These are phyloP conservation scores for Caenorhabditis sp. DNA, from an alignment of 2,888 invertebrate genomes.

Conservation along the genomic window DNA sequence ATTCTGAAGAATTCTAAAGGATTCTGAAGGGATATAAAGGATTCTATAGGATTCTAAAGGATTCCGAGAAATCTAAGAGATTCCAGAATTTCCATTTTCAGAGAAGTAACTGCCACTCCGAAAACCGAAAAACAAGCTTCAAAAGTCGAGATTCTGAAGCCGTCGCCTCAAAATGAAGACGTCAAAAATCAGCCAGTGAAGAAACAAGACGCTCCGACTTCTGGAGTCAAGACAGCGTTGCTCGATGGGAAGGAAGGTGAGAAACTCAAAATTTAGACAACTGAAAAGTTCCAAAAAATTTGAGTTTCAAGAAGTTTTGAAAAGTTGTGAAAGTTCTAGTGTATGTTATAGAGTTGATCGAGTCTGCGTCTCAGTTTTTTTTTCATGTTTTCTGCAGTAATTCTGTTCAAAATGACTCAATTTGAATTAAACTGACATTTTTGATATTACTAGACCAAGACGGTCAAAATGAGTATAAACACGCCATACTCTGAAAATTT, in stretches of 20 bases:
- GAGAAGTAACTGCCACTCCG: neutral
- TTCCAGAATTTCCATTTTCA: conserved; percentile 3
- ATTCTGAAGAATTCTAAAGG: too few species aligned
- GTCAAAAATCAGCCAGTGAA: neutral
- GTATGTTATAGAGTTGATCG: too few species aligned
- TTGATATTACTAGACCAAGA: too few species aligned
- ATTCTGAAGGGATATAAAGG: too few species aligned
- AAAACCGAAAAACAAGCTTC: neutral
- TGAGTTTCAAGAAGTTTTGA: neutral
- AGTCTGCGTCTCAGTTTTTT: too few species aligned
- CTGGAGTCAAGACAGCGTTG: neutral
- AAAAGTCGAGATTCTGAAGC: neutral
- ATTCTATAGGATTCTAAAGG: too few species aligned
- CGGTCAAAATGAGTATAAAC: too few species aligned
- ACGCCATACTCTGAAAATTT: too few species aligned
- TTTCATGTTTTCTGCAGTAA: too few species aligned
- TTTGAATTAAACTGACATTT: too few species aligned
- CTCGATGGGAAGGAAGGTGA: neutral
- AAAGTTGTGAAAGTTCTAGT: neutral
- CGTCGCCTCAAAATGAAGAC: neutral
- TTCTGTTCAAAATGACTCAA: too few species aligned
- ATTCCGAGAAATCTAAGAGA: too few species aligned
- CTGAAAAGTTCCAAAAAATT: neutral
- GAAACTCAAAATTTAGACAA: neutral
- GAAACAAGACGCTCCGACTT: neutral